Conservation (phyloP, 2,888 invertebrate species). For the Drosophila meridiana region DNA sequence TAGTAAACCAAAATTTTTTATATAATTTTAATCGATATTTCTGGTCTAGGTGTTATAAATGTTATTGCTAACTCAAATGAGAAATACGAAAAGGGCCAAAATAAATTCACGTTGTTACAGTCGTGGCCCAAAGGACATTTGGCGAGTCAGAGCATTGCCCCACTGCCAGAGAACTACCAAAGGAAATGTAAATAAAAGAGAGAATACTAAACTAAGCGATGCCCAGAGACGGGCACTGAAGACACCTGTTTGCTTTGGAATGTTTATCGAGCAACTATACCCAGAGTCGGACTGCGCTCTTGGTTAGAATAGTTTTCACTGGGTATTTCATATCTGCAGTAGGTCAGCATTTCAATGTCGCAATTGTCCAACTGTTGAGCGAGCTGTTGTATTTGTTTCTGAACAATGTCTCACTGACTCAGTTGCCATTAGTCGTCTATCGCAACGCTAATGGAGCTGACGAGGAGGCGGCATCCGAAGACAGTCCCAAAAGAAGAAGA, state of each 20-base stretch:
- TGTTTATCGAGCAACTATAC: slow-evolving; percentile 1
- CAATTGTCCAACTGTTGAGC: neutral
- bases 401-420: neutral
- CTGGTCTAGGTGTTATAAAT: neutral
- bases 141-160: neutral
- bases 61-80: neutral
- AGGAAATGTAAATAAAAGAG: neutral
- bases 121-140: neutral
- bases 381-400: neutral
- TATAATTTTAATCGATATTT: neutral
- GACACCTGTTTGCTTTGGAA: neutral
- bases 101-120: neutral
- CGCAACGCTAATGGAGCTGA: slow-evolving; percentile 2
- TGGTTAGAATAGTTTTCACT: neutral
- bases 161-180: neutral
- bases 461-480: slow-evolving; percentile 3
- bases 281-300: slow-evolving; percentile 7
- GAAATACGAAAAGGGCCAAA: neutral
- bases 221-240: neutral
- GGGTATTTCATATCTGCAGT: neutral
- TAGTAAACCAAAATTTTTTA: neutral
- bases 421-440: neutral
- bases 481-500: slow-evolving; percentile 9
- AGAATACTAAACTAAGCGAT: neutral
- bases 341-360: neutral